Percentiles rank a stretch among this genome's conserved stretches.
These are phyloP conservation scores for Sphaerophoria rueppellii DNA, from an alignment of 2,888 invertebrate species.

Conservation along the genomic window DNA sequence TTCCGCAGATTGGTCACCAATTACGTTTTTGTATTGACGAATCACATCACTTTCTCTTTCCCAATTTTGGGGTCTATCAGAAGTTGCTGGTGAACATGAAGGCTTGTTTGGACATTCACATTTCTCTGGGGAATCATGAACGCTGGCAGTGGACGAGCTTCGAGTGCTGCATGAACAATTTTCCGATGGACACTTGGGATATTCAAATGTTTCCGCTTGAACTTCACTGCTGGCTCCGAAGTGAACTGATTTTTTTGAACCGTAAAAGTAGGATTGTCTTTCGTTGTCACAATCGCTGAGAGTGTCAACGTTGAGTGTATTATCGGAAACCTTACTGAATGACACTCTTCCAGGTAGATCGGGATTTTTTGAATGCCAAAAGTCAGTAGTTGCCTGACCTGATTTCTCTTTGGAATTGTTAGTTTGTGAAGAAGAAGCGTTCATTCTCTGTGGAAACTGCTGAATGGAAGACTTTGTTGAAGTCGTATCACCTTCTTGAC, in stretches of 20 bases:
- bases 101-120: slow-evolving; percentile 36
- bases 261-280: slow-evolving; percentile 75
- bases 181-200: slow-evolving; percentile 81
- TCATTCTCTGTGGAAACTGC: slow-evolving; percentile 48
- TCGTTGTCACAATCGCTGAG: slow-evolving; percentile 81
- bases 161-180: slow-evolving; percentile 81
- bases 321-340: slow-evolving; percentile 78
- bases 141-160: slow-evolving; percentile 80
- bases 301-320: slow-evolving; percentile 76
- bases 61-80: slow-evolving; percentile 38
- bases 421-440: slow-evolving; percentile 35
- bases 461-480: slow-evolving; percentile 50
- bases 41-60: slow-evolving; percentile 76
- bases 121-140: slow-evolving; percentile 75
- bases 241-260: slow-evolving; percentile 80
- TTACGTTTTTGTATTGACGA: slow-evolving; percentile 79
- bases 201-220: slow-evolving; percentile 79
- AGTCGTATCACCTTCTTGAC: slow-evolving; percentile 76
- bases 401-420: slow-evolving; percentile 54
- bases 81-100: slow-evolving; percentile 8
- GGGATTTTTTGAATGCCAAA: slow-evolving; percentile 72
- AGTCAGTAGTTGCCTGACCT: slow-evolving; percentile 38
- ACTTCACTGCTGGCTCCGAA: slow-evolving; percentile 78
- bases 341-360: slow-evolving; percentile 82
- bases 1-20: slow-evolving; percentile 76